Evolutionary conservation across 2,888 invertebrate species (phyloP).

Genomic region (Notodonta ziczac): DNA sequence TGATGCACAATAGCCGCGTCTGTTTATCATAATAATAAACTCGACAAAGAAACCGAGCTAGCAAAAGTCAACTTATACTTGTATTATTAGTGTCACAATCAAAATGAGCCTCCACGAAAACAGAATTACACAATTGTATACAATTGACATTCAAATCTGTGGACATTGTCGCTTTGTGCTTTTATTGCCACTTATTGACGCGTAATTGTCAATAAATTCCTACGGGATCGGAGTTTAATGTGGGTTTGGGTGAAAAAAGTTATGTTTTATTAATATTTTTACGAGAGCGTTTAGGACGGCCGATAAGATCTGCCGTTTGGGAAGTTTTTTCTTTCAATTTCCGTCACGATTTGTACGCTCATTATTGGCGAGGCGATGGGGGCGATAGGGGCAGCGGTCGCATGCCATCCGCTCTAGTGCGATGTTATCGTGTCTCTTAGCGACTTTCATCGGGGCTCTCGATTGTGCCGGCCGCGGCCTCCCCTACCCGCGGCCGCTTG

Average conservation of each 20-base stretch:
- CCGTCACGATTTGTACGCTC: conserved; percentile 84
- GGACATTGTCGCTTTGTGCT: conserved; percentile 81
- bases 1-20: conserved; percentile 68
- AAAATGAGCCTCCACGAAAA: conserved; percentile 81
- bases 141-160: conserved; percentile 84
- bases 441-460: conserved; percentile 80
- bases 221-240: conserved; percentile 83
- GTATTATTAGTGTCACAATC: conserved; percentile 77
- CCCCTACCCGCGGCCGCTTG: conserved; percentile 59
- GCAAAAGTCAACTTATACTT: conserved; percentile 79
- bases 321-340: conserved; percentile 84
- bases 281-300: conserved; percentile 81
- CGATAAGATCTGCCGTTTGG: conserved; percentile 82
- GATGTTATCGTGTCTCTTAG: conserved; percentile 79
- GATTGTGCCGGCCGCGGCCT: conserved; percentile 52
- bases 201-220: conserved; percentile 85
- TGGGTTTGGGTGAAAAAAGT: conserved; percentile 84
- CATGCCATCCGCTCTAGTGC: conserved; percentile 68
- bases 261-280: conserved; percentile 85
- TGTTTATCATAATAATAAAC: conserved; percentile 78
- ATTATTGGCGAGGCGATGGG: conserved; percentile 80
- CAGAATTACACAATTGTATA: conserved; percentile 82
- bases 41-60: conserved; percentile 69
- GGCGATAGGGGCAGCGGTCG: conserved; percentile 83
- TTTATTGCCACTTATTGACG: conserved; percentile 84